These are phyloP conservation scores for Crenuchus spilurus DNA, from an alignment of 2,797 vertebrate genomes.

Conservation along the genomic window DNA sequence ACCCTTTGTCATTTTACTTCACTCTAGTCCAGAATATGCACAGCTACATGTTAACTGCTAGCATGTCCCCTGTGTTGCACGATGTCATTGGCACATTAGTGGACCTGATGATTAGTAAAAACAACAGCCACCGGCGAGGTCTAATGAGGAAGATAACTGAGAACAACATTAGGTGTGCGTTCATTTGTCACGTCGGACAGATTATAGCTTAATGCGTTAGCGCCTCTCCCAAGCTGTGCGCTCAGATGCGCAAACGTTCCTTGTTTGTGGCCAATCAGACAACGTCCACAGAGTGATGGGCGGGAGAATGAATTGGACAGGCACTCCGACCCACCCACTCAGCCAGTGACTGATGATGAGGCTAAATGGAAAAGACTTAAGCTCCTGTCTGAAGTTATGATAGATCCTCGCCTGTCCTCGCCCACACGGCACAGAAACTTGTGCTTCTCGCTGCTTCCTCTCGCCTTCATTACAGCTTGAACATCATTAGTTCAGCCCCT, in stretches of 20 bases:
- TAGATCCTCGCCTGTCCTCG: constrained; percentile 34
- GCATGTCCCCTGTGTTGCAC: constrained; percentile 17
- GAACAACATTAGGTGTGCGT: constrained; percentile 9
- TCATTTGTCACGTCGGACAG: constrained; percentile 15
- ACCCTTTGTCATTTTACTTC: too few species aligned
- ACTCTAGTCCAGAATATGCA: too few species aligned
- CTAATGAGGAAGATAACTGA: constrained; percentile 36
- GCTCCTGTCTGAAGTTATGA: constrained; percentile 36
- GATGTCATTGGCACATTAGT: constrained; percentile 7
- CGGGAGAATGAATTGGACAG: constrained; percentile 40
- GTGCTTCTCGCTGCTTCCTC: constrained; percentile 17
- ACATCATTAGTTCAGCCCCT: constrained; percentile 46
- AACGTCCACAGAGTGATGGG: constrained; percentile 19
- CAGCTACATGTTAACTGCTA: background rate
- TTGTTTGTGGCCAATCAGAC: constrained; percentile 38
- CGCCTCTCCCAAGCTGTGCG: background rate
- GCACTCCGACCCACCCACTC: constrained; percentile 29
- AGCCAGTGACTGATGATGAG: constrained; percentile 48
- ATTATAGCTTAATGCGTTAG: background rate
- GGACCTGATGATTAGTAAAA: constrained; percentile 32
- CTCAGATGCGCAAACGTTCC: background rate
- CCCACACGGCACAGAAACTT: constrained; percentile 32
- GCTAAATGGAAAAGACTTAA: constrained; percentile 38
- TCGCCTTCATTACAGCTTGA: constrained; percentile 26
- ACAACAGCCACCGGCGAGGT: constrained; percentile 21